Evolutionary conservation across 2,797 vertebrate species (phyloP).

Genomic region (Ptychobarbus kaznakovi): DNA sequence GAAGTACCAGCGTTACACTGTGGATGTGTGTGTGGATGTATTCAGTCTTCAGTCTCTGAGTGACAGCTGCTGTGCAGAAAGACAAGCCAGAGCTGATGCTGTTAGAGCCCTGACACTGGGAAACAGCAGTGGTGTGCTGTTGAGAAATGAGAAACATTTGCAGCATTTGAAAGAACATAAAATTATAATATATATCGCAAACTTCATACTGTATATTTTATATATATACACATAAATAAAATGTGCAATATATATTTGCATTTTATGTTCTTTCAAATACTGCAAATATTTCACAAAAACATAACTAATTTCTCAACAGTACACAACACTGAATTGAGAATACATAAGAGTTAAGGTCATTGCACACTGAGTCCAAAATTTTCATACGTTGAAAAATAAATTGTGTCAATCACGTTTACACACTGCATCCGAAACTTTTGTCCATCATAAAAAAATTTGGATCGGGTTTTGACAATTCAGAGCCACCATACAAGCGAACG

Average conservation of each 20-base stretch:
- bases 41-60: constrained; percentile 44
- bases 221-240: no score
- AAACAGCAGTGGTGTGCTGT: constrained; percentile 43
- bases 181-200: neutral
- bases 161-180: neutral
- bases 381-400: no score
- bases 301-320: constrained; percentile 44
- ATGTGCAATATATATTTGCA: neutral
- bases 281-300: neutral
- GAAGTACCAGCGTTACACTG: neutral
- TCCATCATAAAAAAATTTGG: no score
- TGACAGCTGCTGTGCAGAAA: constrained; percentile 53
- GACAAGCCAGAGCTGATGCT: constrained; percentile 23
- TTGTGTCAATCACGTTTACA: no score
- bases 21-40: constrained; percentile 26
- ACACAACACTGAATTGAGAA: constrained; percentile 14
- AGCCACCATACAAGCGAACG: no score
- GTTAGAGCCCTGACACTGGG: constrained; percentile 6
- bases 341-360: no score
- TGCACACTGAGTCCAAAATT: no score
- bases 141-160: constrained; percentile 39
- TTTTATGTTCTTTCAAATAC: neutral
- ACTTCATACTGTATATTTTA: no score
- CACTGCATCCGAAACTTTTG: no score
- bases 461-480: no score